Percentiles rank a stretch among this genome's conserved stretches.
These are phyloP conservation scores for Campoletis raptor DNA, from an alignment of 2,888 invertebrate genomes.

Conservation along the genomic window DNA sequence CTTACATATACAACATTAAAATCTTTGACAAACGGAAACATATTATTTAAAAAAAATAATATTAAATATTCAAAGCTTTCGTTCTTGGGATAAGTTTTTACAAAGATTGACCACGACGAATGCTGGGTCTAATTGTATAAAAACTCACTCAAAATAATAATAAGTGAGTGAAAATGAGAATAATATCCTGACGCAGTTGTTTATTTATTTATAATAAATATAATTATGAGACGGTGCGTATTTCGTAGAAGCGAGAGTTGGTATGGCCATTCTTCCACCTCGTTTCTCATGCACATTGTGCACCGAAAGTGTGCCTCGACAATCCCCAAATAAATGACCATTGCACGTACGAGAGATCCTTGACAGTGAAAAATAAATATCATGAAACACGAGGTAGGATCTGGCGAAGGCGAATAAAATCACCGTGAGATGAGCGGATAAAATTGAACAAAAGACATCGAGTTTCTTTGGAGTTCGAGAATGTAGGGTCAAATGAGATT, in stretches of 20 bases:
- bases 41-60: not conserved
- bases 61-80: not conserved
- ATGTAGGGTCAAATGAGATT: constrained; percentile 49
- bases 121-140: not conserved
- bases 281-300: constrained; percentile 32
- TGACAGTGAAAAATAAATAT: constrained; percentile 65
- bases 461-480: constrained; percentile 44
- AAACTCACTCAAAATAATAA: not conserved
- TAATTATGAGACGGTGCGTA: not conserved
- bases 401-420: constrained; percentile 40
- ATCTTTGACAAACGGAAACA: not conserved
- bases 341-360: constrained; percentile 62
- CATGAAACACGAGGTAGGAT: constrained; percentile 42
- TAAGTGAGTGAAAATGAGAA: not conserved
- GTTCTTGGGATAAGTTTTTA: not conserved
- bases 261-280: constrained; percentile 15
- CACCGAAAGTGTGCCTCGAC: constrained; percentile 46
- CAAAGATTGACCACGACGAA: too few relatives aligned
- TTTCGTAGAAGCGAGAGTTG: constrained; percentile 7
- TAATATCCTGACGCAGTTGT: not conserved
- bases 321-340: constrained; percentile 57
- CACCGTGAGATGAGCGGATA: constrained; percentile 43
- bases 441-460: constrained; percentile 56
- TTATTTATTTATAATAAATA: constrained; percentile 6
- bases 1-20: not conserved